Base-by-base conservation (phyloP, 2,113 vertebrate species). In the Lonchura striata region DNA sequence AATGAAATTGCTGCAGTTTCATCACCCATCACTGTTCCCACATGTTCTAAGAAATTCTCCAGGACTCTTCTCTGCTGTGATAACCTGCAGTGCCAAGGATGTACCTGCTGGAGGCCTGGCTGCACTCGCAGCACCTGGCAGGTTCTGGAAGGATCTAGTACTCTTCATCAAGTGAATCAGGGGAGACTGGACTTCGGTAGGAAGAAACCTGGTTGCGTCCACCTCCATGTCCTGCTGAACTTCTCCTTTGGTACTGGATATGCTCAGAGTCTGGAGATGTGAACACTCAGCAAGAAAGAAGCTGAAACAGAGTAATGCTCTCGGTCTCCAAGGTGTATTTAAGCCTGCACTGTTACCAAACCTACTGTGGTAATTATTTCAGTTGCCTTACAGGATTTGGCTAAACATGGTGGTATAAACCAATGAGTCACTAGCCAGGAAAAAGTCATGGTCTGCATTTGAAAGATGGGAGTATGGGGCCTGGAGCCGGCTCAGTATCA, bases 401-500 rank as follows among this genome's bases (percentile, higher is more conserved):
- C 88, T 93, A 82, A 82, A 72, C 42, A 14, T 30, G 59, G 79
- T 82, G 57, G 86, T 89, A 85, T 75, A 91, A 94, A 85, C 65
- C 74, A 53, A 1, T 94, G 94, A 97, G 82, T 95, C 96, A 97
- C n/a, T 15, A 69, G 91, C 78, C 94, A 92, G 82, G 68, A 85
- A 89, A 90, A 79, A 76, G 64, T 37, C 37, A 1, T 42, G 87
- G 95, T 95, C 95, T 96, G 92, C 83, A 71, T 86, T 82, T 81
- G 88, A 86, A 94, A 63, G 93, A 42, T 90, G 93, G 88, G 87
- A 96, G 92, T 60, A 90, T 31, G 44, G 76, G 57, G 88, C 71
- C 85, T 93, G 88, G 90, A 95, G 88, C 92, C 21, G 0, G 69
- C 86, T 86, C 49, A 69, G 95, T 90, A 95, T 97, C 93, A 96